Base-by-base conservation (phyloP, 2,888 invertebrate species). In the Phrixothrix hirtus region DNA sequence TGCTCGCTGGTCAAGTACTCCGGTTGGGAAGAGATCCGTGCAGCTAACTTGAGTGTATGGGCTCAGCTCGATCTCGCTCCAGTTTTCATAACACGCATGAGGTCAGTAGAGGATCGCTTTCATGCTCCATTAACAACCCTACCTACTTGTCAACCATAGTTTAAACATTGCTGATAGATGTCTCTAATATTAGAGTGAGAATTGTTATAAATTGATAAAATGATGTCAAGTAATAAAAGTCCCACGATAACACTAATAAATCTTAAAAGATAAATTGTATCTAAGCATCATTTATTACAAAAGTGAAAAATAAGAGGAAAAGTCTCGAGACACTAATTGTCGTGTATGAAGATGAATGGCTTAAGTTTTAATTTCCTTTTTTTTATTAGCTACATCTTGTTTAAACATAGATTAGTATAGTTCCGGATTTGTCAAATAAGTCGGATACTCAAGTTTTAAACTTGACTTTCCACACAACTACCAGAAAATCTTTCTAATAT, bases 71-170 rank as follows among this genome's bases (percentile, higher is more conserved):
- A 79, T 62, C 74, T 79, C 57, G 77, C 78, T 3, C 78, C 77
- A 31, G 72, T 75, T 48, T 78, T 79, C 70, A 74, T 79, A 57
- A 73, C 77, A 25, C 72, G 75, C 59, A 79, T 79, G 78, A 75
- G 79, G 79, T 79, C 42, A 55, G 55, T 55, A 32, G 27, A 36
- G 41, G 17, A 41, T 32, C 48, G 30, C 49, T 43, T 50, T 50
- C 36, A 16, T 31, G 26, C 34, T 41, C 48, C 48, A 48, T 48
- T 48, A 48, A 35, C 48, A 41, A 41, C 47, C 41, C 39, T 45
- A 27, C 39, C 26, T 17, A 26, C 27, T 39, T 21, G 29, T 15
- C 37, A 39, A 11, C 41, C 29, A 30, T 26, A 39, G 47, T 59
- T 60, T 60, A 56, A 60, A 54, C 58, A 54, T 46, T 46, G 35